These are phyloP conservation scores for Miniopterus natalensis DNA, from an alignment of 2,113 vertebrate species.

Conservation along the genomic window DNA sequence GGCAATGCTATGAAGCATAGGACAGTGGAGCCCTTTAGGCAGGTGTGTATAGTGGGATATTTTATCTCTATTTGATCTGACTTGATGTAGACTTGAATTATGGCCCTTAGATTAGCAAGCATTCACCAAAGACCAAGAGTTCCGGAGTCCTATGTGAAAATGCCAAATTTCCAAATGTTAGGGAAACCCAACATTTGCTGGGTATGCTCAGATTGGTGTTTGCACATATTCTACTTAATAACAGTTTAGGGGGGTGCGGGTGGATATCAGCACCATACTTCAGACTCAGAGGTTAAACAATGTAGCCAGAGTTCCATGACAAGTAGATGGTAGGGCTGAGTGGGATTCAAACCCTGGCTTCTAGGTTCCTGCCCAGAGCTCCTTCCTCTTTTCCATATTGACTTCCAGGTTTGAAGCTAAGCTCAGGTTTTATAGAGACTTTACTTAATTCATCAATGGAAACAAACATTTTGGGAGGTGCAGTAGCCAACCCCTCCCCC, in stretches of 20 bases:
- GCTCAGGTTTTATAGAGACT: background rate
- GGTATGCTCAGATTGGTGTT: too few relatives aligned
- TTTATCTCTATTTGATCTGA: background rate
- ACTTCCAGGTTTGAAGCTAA: background rate
- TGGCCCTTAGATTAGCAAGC: background rate
- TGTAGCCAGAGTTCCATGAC: accelerated
- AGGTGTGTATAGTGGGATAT: accelerated
- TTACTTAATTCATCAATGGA: background rate
- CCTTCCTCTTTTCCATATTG: background rate
- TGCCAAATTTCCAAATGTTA: background rate
- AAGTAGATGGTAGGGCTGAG: background rate
- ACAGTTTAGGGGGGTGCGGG: background rate
- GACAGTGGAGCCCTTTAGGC: too few relatives aligned
- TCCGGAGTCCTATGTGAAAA: background rate
- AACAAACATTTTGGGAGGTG: background rate
- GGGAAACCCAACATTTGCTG: background rate
- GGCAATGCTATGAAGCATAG: accelerated
- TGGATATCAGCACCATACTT: too few relatives aligned
- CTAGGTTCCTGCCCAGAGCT: background rate
- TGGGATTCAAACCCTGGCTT: background rate
- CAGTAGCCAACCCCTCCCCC: accelerated
- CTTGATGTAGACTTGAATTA: background rate
- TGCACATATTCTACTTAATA: too few relatives aligned
- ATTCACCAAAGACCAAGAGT: background rate
- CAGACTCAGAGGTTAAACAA: background rate